Base-by-base conservation (phyloP, 2,888 invertebrate genomes). In the Cheilosia vernalis region DNA sequence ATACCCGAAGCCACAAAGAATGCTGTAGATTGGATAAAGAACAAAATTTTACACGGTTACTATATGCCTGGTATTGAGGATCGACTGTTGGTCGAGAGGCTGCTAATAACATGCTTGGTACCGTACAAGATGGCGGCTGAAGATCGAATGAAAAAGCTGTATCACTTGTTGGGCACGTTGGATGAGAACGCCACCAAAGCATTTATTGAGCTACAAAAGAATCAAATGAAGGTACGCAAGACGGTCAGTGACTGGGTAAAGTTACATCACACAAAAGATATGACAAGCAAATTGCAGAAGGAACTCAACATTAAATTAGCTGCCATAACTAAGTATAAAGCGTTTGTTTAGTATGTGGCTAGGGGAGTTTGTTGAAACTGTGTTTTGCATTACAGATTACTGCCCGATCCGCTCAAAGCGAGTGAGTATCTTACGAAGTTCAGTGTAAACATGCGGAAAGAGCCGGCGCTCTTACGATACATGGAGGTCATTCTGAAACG, bases 181-280 rank as follows among this genome's bases (percentile, higher is more conserved):
- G 99, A 99, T 90, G 97, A 98, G 88, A 96, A 98, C 91, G 98
- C 98, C 0, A 96, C 97, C 0, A 98, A 98, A 92, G 97, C 97
- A 4, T 96, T 97, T 89, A 95, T 98, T 89, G 98, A 99, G 91
- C 93, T 99, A 80, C 97, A 98, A 90, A 98, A 98, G 89, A 97
- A 97, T 92, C 97, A 98, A 91, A 93, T 97, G 89, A 95, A 94
- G 53, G 97, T 97, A 1, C 94, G 97, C 10, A 95, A 96, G 89
- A 94, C 96, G 19, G 97, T 98, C 0, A 94, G 96, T 19, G 98
- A 98, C 90, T 96, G 98, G 95, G 93, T 98, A 1, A 98, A 97
- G 87, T 91, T 97, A 56, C 96, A 97, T 87, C 95, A 95, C 76
- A 88, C 90, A 87, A 95, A 95, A 89, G 94, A 95, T 0, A 93